Percentiles rank a stretch among this genome's conserved stretches.
These are phyloP conservation scores for Himalopsyche tibetana DNA, from an alignment of 2,888 invertebrate genomes.

Conservation along the genomic window DNA sequence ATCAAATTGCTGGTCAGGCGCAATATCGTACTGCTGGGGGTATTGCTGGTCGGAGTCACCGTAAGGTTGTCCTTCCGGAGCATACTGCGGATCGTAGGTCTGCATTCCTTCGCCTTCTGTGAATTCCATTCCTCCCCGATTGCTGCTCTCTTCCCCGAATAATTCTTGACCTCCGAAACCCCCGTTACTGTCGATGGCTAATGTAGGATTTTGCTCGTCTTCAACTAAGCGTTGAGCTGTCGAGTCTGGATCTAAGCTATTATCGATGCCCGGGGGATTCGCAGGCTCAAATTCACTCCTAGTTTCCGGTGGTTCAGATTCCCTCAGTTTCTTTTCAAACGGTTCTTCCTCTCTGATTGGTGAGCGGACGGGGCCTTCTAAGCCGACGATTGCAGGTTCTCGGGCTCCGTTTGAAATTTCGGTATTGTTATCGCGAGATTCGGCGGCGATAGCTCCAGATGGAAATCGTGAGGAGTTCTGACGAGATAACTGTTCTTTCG, in stretches of 20 bases:
- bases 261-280: slow-evolving; percentile 49
- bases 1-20: slow-evolving; percentile 56
- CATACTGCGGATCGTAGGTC: slow-evolving; percentile 64
- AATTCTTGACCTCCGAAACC: slow-evolving; percentile 45
- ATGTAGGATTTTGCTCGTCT: slow-evolving; percentile 54
- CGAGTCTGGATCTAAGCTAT: slow-evolving; percentile 37
- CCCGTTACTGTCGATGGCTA: slow-evolving; percentile 44
- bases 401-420: not conserved
- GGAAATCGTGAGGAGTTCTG: slow-evolving; percentile 49
- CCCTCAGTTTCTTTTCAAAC: slow-evolving; percentile 60
- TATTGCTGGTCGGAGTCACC: slow-evolving; percentile 70
- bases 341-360: slow-evolving; percentile 46
- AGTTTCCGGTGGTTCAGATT: slow-evolving; percentile 47
- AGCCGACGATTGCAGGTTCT: slow-evolving; percentile 44
- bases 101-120: slow-evolving; percentile 70
- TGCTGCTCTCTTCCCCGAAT: slow-evolving; percentile 9
- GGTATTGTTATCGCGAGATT: slow-evolving; percentile 47
- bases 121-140: slow-evolving; percentile 68
- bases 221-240: slow-evolving; percentile 23
- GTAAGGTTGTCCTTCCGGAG: slow-evolving; percentile 66
- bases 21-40: slow-evolving; percentile 68
- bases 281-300: slow-evolving; percentile 17
- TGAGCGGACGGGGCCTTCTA: slow-evolving; percentile 19
- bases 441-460: slow-evolving; percentile 39
- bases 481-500: slow-evolving; percentile 40